phyloP scores from a whole-genome alignment of 2,888 invertebrate genomes.

The Morpho helenor region DNA sequence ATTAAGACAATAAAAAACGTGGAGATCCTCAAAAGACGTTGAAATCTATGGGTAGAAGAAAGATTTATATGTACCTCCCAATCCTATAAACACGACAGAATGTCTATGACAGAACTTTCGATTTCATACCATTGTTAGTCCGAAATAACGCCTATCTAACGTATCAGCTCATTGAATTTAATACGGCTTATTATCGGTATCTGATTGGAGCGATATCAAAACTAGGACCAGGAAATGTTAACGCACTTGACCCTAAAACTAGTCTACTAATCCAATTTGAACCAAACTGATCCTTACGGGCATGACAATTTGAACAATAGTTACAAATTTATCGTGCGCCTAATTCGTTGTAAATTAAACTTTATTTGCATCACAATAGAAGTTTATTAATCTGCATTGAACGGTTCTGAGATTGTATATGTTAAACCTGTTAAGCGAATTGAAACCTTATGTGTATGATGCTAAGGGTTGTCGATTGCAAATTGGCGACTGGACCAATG shows the following conservation, averaged over 20 bases:
- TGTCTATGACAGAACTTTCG: neutral
- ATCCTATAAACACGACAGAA: neutral
- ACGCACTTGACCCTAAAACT: conserved; percentile 30
- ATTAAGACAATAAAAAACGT: no score
- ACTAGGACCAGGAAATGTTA: conserved; percentile 27
- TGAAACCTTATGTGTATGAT: neutral
- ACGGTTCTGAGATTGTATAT: neutral
- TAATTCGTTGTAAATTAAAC: conserved; percentile 4
- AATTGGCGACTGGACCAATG: conserved; percentile 7
- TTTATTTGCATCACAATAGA: conserved; percentile 3
- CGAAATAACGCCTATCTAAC: conserved; percentile 2
- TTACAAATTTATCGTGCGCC: neutral
- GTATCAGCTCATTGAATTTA: neutral
- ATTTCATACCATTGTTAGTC: neutral
- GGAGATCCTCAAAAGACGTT: no score
- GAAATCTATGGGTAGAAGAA: no score
- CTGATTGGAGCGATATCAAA: conserved; percentile 7
- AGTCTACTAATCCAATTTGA: conserved; percentile 25
- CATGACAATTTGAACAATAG: conserved; percentile 19
- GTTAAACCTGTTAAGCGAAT: neutral
- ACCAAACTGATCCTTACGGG: conserved; percentile 17
- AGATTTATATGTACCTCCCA: neutral
- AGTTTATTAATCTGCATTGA: neutral
- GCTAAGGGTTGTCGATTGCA: conserved; percentile 4
- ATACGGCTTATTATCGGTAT: conserved; percentile 1